Evolutionary conservation across 1,140 invertebrate genomes (phyloP), one percentile per base, ranked within the genome.

Genomic region (Grapholita molesta): DNA sequence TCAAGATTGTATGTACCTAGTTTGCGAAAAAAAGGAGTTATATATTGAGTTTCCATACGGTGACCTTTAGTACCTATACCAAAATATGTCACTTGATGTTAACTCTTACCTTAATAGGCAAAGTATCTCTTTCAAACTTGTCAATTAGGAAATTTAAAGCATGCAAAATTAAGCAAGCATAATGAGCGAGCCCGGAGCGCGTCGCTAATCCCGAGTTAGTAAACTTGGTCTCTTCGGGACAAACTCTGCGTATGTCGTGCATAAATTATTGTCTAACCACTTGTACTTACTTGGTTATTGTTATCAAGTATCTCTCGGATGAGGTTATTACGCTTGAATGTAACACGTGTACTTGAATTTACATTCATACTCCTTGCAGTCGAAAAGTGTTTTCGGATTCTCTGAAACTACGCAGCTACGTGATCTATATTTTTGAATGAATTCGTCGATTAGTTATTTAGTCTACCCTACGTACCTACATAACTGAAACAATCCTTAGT

Each of bases 131-230:
- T 80, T 68, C 71, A 77, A 74, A 48, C 65, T 53, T 71, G 25
- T 42, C 48, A 64, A 64, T 72, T 78, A 78, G 77, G 69, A 66
- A 79, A 77, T 80, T 72, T 74, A 75, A 70, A 67, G 48, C 72
- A 70, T 79, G 76, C 76, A 79, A 79, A 78, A 82, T 84, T 83
- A 80, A 85, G 70, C 71, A 73, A 76, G 78, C 48, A 80, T 82
- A 83, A 85, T 84, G 77, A 85, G 74, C 68, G 52, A 66, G 74
- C 70, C 67, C 66, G 73, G 70, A 73, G 70, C 72, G 72, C 72
- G 65, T 74, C 72, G 79, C 70, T 80, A 79, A 80, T 79, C 75
- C 71, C 64, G 69, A 28, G 67, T 70, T 69, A 67, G 66, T 71
- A 71, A 70, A 75, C 74, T 75, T 76, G 66, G 66, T 71, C 67